Conservation (phyloP, 2,888 invertebrate genomes). For the Baccha elongata region DNA sequence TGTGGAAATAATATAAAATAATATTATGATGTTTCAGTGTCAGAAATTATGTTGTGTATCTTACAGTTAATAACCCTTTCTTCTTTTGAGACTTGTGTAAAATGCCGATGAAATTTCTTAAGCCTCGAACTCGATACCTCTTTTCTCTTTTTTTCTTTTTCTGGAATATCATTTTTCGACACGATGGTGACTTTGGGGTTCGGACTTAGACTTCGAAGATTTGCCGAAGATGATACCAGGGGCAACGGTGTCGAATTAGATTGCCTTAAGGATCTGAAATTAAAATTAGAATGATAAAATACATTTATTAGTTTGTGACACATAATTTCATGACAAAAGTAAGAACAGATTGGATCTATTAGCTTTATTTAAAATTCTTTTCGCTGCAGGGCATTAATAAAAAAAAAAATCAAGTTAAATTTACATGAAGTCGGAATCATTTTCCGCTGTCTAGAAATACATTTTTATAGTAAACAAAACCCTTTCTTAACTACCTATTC, state of each 20-base stretch:
- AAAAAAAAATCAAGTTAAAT: no score
- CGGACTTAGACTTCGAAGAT: conserved; percentile 78
- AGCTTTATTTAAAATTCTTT: no score
- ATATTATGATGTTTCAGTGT: background rate
- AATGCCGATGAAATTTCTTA: conserved; percentile 94
- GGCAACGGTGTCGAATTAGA: conserved; percentile 75
- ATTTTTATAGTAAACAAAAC: no score
- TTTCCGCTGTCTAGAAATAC: no score
- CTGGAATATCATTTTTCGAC: conserved; percentile 76
- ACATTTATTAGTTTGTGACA: no score
- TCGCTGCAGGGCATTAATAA: no score
- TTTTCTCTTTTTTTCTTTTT: conserved; percentile 81
- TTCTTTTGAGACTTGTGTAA: conserved; percentile 91
- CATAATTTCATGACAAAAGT: no score
- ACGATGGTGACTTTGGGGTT: conserved; percentile 75
- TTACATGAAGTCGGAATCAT: no score
- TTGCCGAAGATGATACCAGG: conserved; percentile 76
- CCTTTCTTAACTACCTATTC: no score
- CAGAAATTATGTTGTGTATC: conserved; percentile 78
- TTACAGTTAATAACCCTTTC: conserved; percentile 94
- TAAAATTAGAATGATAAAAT: no score
- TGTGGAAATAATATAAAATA: conserved; percentile 81
- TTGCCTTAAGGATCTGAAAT: conserved; percentile 76
- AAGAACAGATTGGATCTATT: no score
- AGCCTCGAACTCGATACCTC: conserved; percentile 85